phyloP scores from a whole-genome alignment of 2,113 vertebrate genomes.

The Callipepla squamata region DNA sequence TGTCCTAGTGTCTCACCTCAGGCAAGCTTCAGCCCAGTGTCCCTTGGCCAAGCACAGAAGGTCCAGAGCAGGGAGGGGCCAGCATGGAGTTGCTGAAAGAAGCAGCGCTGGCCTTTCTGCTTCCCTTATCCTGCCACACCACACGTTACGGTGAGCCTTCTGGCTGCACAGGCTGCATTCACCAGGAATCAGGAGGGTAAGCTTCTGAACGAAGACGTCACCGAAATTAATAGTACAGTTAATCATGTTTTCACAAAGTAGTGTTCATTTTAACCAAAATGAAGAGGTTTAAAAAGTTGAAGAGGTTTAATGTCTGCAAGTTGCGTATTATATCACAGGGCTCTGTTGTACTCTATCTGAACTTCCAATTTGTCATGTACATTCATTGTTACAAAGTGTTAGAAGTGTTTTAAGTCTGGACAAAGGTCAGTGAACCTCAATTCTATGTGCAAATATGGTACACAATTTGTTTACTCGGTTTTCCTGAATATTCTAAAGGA shows the following conservation, averaged over 20 bases:
- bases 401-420: conserved; percentile 26
- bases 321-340: conserved; percentile 56
- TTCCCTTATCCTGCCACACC: neutral
- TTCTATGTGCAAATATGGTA: conserved; percentile 40
- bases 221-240: neutral
- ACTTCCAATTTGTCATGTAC: conserved; percentile 38
- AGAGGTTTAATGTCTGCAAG: neutral
- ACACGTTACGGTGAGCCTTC: neutral
- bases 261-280: neutral
- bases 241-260: neutral
- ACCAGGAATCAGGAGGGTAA: neutral
- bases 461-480: conserved; percentile 48
- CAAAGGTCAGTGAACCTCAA: conserved; percentile 26
- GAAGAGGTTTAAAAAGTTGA: neutral
- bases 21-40: accelerated
- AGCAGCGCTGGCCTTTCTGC: neutral
- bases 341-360: conserved; percentile 61
- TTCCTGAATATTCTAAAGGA: conserved; percentile 63
- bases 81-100: accelerated
- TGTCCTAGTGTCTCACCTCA: neutral
- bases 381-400: conserved; percentile 72
- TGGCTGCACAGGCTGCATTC: neutral
- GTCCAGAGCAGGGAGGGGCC: neutral
- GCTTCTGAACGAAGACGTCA: conserved; percentile 7
- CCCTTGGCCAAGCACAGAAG: neutral